These are phyloP conservation scores for Thalassoma bifasciatum DNA, from an alignment of 2,113 vertebrate species.

Conservation along the genomic window DNA sequence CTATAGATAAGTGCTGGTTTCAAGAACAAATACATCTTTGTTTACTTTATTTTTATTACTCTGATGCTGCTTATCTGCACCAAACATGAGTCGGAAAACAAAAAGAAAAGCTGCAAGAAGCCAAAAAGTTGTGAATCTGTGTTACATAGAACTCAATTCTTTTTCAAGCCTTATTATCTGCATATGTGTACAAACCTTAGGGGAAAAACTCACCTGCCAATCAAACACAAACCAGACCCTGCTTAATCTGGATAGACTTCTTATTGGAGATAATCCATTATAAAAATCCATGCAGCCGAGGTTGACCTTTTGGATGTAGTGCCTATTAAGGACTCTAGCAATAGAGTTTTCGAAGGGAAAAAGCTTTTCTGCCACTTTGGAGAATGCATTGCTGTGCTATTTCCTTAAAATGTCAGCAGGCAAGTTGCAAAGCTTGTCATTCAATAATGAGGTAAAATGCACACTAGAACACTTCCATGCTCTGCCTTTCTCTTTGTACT, in stretches of 20 bases:
- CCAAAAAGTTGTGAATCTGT: not conserved
- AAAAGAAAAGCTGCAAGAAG: not conserved
- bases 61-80: not conserved
- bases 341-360: slow-evolving; percentile 36
- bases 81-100: not conserved
- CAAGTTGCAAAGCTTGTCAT: slow-evolving; percentile 63
- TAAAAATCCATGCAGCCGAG: slow-evolving; percentile 66
- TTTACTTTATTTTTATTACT: slow-evolving; percentile 2
- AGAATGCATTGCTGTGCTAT: slow-evolving; percentile 40
- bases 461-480: not conserved
- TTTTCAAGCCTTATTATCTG: not conserved
- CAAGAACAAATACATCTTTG: no score
- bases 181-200: slow-evolving; percentile 8
- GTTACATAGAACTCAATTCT: not conserved
- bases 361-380: slow-evolving; percentile 61
- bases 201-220: slow-evolving; percentile 28
- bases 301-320: slow-evolving; percentile 67
- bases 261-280: slow-evolving; percentile 62
- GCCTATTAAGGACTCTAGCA: slow-evolving; percentile 50
- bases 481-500: not conserved
- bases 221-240: slow-evolving; percentile 31
- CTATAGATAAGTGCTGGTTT: not conserved
- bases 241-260: slow-evolving; percentile 40
- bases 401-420: slow-evolving; percentile 74
- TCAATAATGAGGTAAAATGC: slow-evolving; percentile 42